These are phyloP conservation scores for Drosophila biarmipes DNA, from an alignment of 1,140 invertebrate genomes.

Conservation along the genomic window DNA sequence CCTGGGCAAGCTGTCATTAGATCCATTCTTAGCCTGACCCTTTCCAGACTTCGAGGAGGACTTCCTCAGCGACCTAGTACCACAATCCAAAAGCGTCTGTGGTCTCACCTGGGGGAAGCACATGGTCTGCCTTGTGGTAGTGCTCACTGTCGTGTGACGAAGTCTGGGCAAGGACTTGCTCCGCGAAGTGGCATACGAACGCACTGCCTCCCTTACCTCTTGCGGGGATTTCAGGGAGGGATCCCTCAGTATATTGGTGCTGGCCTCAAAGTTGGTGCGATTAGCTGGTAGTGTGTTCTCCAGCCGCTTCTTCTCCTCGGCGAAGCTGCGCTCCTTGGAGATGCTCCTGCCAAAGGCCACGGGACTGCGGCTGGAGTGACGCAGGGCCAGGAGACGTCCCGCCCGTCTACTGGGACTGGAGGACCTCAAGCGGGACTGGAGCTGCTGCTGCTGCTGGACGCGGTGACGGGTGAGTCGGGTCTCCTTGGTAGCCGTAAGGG, in stretches of 20 bases:
- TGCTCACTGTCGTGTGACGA: conserved; percentile 62
- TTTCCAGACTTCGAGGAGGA: conserved; percentile 34
- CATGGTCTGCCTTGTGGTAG: conserved; percentile 72
- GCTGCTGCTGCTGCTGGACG: conserved; percentile 64
- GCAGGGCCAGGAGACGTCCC: conserved; percentile 49
- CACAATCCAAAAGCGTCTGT: conserved; percentile 61
- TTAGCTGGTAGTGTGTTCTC: conserved; percentile 70
- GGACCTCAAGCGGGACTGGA: conserved; percentile 60
- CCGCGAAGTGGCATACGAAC: conserved; percentile 80
- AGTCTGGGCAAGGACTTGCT: conserved; percentile 74
- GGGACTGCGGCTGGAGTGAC: conserved; percentile 80
- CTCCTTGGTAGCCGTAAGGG: conserved; percentile 59
- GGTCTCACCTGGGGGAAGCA: conserved; percentile 64
- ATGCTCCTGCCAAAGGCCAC: conserved; percentile 82
- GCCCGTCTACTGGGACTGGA: conserved; percentile 64
- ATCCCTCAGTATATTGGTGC: conserved; percentile 81
- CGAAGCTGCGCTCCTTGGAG: conserved; percentile 83
- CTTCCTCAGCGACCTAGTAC: conserved; percentile 47
- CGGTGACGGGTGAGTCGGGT: conserved; percentile 56
- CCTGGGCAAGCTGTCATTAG: conserved; percentile 71
- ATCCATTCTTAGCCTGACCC: conserved; percentile 30
- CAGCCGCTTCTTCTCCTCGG: conserved; percentile 82
- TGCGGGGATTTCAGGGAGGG: conserved; percentile 86
- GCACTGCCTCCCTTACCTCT: conserved; percentile 87
- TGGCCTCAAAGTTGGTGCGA: conserved; percentile 78